phyloP scores from a whole-genome alignment of 1,140 invertebrate species.

The Drosophila kikkawai region DNA sequence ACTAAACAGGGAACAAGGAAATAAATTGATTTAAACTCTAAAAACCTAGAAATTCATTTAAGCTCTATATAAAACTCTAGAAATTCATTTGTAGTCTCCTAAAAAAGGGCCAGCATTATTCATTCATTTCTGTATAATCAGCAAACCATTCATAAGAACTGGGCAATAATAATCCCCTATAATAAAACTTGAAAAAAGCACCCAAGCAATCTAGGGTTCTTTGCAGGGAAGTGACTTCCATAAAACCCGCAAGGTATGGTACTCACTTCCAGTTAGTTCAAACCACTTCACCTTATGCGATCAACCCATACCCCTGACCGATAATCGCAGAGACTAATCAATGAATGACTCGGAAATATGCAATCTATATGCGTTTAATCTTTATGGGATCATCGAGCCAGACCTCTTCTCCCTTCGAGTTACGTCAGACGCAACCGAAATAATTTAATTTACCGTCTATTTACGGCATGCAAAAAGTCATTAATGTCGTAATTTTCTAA shows the following conservation, averaged over 20 bases:
- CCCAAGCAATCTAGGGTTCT: slow-evolving; percentile 5
- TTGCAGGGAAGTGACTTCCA: slow-evolving; percentile 4
- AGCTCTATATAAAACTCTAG: too few relatives aligned
- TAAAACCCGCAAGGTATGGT: slow-evolving; percentile 2
- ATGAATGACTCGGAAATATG: slow-evolving; percentile 33
- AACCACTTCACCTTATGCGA: slow-evolving; percentile 5
- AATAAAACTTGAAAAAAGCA: slow-evolving; percentile 25
- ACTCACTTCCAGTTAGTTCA: slow-evolving; percentile 8
- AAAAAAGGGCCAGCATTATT: slow-evolving; percentile 7
- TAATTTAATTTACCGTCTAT: slow-evolving; percentile 36
- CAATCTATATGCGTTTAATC: slow-evolving; percentile 27
- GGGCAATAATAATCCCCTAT: background rate
- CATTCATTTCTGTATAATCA: slow-evolving; percentile 1
- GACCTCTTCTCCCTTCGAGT: background rate
- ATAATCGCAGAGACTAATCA: slow-evolving; percentile 18
- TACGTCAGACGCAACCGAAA: slow-evolving; percentile 36
- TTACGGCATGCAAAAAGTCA: slow-evolving; percentile 28
- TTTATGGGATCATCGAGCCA: slow-evolving; percentile 27
- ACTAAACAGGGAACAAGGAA: too few relatives aligned
- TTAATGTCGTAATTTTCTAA: slow-evolving; percentile 26
- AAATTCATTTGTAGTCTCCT: too few relatives aligned
- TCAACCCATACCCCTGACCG: slow-evolving; percentile 11
- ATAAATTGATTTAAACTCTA: background rate
- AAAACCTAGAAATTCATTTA: too few relatives aligned
- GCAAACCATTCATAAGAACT: slow-evolving; percentile 1